A percentile compares a stretch with the other conserved stretches of the same genome.
Conservation (phyloP, 2,797 vertebrate genomes). For the Mallotus villosus region DNA sequence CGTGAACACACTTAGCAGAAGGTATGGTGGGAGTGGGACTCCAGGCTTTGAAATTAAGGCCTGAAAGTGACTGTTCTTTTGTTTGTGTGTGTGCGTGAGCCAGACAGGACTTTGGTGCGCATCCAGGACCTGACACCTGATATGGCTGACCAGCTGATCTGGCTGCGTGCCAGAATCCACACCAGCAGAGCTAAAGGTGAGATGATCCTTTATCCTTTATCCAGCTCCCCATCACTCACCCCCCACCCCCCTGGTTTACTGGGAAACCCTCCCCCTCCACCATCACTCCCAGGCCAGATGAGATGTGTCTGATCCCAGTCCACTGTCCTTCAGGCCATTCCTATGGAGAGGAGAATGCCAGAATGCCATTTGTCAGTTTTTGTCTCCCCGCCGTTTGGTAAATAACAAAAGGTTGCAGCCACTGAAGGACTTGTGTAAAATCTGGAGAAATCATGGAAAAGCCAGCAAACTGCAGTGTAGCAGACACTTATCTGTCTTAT, state of each 20-base stretch:
- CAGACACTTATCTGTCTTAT: not conserved
- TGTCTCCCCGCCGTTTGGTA: constrained; percentile 1
- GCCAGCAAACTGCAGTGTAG: not conserved
- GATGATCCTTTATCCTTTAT: constrained; percentile 20
- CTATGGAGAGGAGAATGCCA: not conserved
- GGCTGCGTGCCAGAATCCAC: constrained; percentile 94
- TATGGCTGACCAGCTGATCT: constrained; percentile 89
- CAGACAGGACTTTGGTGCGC: constrained; percentile 86
- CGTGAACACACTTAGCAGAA: no score
- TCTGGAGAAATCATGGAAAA: not conserved
- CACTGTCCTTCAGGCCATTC: constrained; percentile 23
- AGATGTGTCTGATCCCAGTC: not conserved
- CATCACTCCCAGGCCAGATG: not conserved
- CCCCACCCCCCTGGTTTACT: not conserved
- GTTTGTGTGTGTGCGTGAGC: constrained; percentile 43
- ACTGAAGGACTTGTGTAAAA: not conserved
- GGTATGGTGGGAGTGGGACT: not conserved
- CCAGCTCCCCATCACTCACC: not conserved
- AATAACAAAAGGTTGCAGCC: not conserved
- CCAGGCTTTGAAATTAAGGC: constrained; percentile 58
- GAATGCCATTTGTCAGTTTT: constrained; percentile 19
- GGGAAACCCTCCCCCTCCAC: not conserved
- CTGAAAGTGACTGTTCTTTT: no score
- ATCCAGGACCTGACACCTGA: constrained; percentile 85
- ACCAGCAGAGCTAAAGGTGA: constrained; percentile 99